Evolutionary conservation across 2,888 invertebrate genomes (phyloP).

Genomic region (Dynastes hyllus): DNA sequence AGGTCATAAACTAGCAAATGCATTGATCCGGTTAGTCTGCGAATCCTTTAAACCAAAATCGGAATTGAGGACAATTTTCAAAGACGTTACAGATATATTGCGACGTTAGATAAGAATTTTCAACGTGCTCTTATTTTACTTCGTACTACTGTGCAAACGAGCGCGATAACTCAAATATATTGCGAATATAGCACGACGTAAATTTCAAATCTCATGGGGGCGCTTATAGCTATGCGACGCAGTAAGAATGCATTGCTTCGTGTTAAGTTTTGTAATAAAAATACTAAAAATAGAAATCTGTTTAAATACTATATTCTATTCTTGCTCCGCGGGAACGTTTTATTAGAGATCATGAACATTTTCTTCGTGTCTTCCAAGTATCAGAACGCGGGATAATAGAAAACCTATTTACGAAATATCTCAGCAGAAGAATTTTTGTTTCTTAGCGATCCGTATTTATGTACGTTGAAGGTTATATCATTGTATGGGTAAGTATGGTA

Average conservation of each 20-base stretch:
- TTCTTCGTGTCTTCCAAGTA: too few species aligned
- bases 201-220: conserved; percentile 11
- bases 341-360: too few species aligned
- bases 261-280: too few species aligned
- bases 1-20: conserved; percentile 63
- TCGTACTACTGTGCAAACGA: conserved; percentile 12
- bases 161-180: conserved; percentile 35
- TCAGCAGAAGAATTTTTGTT: too few species aligned
- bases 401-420: too few species aligned
- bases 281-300: too few species aligned
- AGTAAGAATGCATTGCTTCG: background rate
- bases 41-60: conserved; percentile 62
- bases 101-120: conserved; percentile 54
- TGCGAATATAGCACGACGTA: conserved; percentile 38
- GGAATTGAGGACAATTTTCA: conserved; percentile 60
- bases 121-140: conserved; percentile 18
- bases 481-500: too few species aligned
- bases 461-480: too few species aligned
- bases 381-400: too few species aligned
- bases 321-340: too few species aligned
- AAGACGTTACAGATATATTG: conserved; percentile 55
- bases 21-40: conserved; percentile 65
- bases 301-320: too few species aligned
- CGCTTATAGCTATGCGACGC: background rate
- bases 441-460: too few species aligned